Percentiles rank a stretch among this genome's conserved stretches.
phyloP scores from a whole-genome alignment of 2,888 invertebrate species.

The Pachymerium ferrugineum region DNA sequence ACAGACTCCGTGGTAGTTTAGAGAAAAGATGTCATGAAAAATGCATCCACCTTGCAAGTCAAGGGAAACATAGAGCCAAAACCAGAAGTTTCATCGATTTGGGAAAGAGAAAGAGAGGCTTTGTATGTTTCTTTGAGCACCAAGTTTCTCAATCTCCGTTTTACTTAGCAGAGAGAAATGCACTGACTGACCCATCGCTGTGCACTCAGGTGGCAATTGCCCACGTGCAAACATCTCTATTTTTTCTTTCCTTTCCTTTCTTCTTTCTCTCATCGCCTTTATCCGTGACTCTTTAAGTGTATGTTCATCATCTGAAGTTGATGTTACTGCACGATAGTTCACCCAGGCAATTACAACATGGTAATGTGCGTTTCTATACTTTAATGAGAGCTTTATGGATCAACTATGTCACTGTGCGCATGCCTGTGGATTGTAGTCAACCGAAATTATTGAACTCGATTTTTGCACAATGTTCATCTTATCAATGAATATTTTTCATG shows the following conservation, averaged over 20 bases:
- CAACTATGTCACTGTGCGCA: not conserved
- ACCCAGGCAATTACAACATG: constrained; percentile 11
- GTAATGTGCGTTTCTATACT: not conserved
- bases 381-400: constrained; percentile 3
- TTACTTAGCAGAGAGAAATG: constrained; percentile 2
- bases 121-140: constrained; percentile 6
- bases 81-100: constrained; percentile 24
- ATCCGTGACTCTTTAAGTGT: not conserved
- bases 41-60: constrained; percentile 15
- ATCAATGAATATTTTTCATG: no score
- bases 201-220: constrained; percentile 16
- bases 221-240: constrained; percentile 7
- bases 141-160: constrained; percentile 22
- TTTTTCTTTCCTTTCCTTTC: not conserved
- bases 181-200: constrained; percentile 19
- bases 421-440: constrained; percentile 1
- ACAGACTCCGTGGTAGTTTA: not conserved
- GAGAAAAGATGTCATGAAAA: constrained; percentile 3
- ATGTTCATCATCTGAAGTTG: constrained; percentile 1
- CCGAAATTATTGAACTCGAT: no score
- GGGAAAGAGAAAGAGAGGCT: not conserved
- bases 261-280: not conserved
- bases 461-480: no score
- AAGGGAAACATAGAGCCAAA: constrained; percentile 5
- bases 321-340: constrained; percentile 1